Evolutionary conservation across 2,797 vertebrate genomes (phyloP), one percentile per base, ranked within the genome.

Genomic region (Apogon talboti): DNA sequence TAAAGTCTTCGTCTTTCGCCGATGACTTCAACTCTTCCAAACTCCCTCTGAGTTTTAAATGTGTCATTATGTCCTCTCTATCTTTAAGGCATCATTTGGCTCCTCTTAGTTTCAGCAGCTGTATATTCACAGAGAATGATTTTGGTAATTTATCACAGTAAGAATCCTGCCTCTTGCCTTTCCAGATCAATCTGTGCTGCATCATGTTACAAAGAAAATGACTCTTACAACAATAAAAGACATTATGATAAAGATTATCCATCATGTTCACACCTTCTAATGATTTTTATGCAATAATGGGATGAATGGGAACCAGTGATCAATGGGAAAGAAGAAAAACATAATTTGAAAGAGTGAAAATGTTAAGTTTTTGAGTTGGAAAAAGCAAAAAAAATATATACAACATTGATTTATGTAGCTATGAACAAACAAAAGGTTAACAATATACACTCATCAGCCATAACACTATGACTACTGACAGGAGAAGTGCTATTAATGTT

Each of bases 171-270:
- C 51, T 55, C 41, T 12, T 15, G 10, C 45, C 41, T 53, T 46
- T 65, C 9, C 15, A 30, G 45, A 76, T 71, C 49, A 66, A 48
- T 51, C 42, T 67, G 46, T 40, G 42, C 38, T 18, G 16, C 56
- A 18, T 51, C 10, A n/a, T 13, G 40, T 30, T 44, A 68, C 62
- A 48, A 30, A n/a, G 7, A 53, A 40, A 49, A n/a, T n/a, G 51
- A 61, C 11, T 40, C 8, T 40, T 24, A 40, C 9, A 35, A 62
- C 35, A 70, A 57, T 45, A n/a, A 57, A 57, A 50, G 50, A 44
- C 11, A 18, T 28, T 58, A 35, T 58, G 38, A 13, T 45, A 59
- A 24, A 40, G 30, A 54, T 63, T 15, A 28, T 54, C 33, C 11
- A 42, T 56, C 51, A 35, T 33, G 30, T 9, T 33, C 51, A 24